phyloP scores from a whole-genome alignment of 92 coral and sea anemone genomes.

The Epizoanthus ramosus region DNA sequence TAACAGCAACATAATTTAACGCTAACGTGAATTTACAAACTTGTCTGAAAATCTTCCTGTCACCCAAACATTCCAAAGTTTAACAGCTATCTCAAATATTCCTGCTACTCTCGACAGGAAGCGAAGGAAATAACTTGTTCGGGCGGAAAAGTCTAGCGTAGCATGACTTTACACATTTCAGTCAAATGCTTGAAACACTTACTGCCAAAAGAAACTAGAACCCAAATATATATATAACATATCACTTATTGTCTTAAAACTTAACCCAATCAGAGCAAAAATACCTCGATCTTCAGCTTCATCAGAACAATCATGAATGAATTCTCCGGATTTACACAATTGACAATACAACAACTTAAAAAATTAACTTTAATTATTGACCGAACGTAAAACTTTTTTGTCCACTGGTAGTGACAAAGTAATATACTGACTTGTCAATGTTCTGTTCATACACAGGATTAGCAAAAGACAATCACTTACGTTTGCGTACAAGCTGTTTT shows the following conservation, averaged over 20 bases:
- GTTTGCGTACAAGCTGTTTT: slow-evolving; percentile 91
- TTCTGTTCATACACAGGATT: not conserved
- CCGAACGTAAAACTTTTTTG: slow-evolving; percentile 17
- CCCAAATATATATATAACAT: not conserved
- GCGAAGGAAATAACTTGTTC: not conserved
- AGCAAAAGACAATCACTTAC: slow-evolving; percentile 54
- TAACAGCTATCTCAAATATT: slow-evolving; percentile 25
- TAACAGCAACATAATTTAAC: not conserved
- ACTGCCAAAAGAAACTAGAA: not conserved
- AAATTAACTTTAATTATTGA: slow-evolving; percentile 19
- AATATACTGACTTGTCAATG: not conserved
- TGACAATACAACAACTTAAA: slow-evolving; percentile 12
- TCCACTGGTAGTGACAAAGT: not conserved
- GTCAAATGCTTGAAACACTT: not conserved
- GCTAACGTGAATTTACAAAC: not conserved
- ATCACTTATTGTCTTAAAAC: not conserved
- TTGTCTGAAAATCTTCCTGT: not conserved
- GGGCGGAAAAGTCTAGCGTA: slow-evolving; percentile 19
- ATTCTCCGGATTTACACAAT: not conserved
- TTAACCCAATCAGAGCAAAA: not conserved
- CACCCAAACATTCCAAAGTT: slow-evolving; percentile 4
- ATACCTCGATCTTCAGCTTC: not conserved
- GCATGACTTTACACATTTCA: not conserved
- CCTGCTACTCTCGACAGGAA: slow-evolving; percentile 10
- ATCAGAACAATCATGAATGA: not conserved